Percentiles rank a stretch among this genome's conserved stretches.
Evolutionary conservation across 2,888 invertebrate species (phyloP).

Genomic region (Andrena dorsata): DNA sequence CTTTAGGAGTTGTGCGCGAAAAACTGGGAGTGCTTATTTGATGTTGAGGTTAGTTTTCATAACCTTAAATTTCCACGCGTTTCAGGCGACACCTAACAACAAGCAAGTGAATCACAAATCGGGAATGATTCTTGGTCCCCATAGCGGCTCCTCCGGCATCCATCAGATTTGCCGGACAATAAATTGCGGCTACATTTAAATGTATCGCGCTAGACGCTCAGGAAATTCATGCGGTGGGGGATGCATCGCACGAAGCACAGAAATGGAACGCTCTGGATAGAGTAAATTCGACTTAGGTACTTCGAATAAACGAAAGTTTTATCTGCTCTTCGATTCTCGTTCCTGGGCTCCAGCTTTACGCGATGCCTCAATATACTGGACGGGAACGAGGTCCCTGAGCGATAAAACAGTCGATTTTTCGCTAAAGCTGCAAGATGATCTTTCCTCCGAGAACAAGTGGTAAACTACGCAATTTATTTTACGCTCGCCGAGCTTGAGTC

Average conservation of each 20-base stretch:
- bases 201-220: neutral
- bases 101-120: neutral
- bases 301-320: conserved; percentile 22
- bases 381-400: neutral
- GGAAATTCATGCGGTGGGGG: neutral
- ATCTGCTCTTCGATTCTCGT: conserved; percentile 5
- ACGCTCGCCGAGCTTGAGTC: too few relatives aligned
- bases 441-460: too few relatives aligned
- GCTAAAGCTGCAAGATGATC: neutral
- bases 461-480: too few relatives aligned
- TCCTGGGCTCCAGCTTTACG: neutral
- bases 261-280: conserved; percentile 2
- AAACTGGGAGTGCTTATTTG: too few relatives aligned
- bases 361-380: conserved; percentile 4
- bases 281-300: conserved; percentile 12
- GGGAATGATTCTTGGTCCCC: neutral
- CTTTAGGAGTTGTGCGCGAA: too few relatives aligned
- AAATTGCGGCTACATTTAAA: conserved; percentile 26
- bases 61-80: too few relatives aligned
- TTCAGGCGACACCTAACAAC: neutral
- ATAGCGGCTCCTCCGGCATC: neutral
- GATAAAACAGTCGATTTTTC: neutral
- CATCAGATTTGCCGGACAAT: conserved; percentile 8
- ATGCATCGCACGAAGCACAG: conserved; percentile 19
- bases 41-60: too few relatives aligned